Base-by-base conservation (phyloP, 2,797 vertebrate genomes). In the Lerista edwardsae region DNA sequence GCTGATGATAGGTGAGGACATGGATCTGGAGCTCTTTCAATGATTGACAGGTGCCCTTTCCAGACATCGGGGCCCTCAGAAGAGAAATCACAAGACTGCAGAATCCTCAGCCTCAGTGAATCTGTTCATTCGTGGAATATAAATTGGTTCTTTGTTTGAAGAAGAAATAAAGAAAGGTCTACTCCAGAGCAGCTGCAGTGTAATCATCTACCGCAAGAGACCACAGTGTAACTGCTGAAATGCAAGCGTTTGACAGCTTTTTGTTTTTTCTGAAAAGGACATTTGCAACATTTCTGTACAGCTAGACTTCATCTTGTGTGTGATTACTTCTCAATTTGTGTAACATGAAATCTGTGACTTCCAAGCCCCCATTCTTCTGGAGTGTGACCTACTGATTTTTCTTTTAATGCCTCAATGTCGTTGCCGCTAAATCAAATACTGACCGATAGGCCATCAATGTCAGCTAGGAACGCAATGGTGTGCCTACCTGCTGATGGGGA, bases 21-120 rank as follows among this genome's bases (percentile, higher is more conserved):
- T 82, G 59, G 72, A 94, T 81, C 79, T 92, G 82, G 89, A 95
- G 87, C 83, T 87, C 85, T 82, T 91, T 90, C 90, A 84, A 80
- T 84, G 91, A 75, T 3, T 84, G 89, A 91, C 73, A 57, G 47
- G 15, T 82, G 91, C 68, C 89, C 86, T 94, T 94, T 94, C 57
- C 84, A 80, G 83, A 34, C 79, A 84, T 61, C 41, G 75, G 74
- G 61, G n/a, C 19, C 27, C 69, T 78, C 39, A 86, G 82, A 2
- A 2, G 34, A 82, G 11, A 74, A 91, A 57, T 15, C 62, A 64
- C 47, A 88, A 17, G 31, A 41, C 81, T 85, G 88, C 31, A 39
- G 64, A 55, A 85, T 83, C 69, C 44, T 84, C 77, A 89, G 88
- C 76, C 23, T 57, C 9, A 39, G 59, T 12, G 51, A 75, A 73